These are phyloP conservation scores for Erebia ligea DNA, from an alignment of 2,888 invertebrate genomes.

Conservation along the genomic window DNA sequence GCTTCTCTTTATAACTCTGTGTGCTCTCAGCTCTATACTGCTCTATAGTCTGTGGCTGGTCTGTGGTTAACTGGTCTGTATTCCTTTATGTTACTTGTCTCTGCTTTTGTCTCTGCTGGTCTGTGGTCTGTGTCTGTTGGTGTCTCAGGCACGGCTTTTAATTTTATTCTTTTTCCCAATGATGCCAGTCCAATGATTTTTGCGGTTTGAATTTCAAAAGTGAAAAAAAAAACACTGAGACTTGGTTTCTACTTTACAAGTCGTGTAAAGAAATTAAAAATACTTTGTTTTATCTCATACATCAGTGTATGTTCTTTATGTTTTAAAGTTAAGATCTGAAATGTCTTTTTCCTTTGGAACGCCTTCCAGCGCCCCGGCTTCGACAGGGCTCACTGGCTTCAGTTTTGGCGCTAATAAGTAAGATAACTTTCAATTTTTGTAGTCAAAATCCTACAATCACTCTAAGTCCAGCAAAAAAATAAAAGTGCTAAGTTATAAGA, in stretches of 20 bases:
- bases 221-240: not conserved
- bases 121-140: no score
- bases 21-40: no score
- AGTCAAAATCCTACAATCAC: not conserved
- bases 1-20: no score
- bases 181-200: no score
- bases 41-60: no score
- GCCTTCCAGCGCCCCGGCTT: conserved; percentile 78
- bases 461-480: not conserved
- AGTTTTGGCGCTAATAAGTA: conserved; percentile 78
- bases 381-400: conserved; percentile 66
- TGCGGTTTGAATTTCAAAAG: not conserved
- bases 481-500: no score
- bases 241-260: not conserved
- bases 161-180: no score
- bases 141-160: no score
- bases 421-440: conserved; percentile 41
- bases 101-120: no score
- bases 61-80: no score
- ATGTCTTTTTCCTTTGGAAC: conserved; percentile 78
- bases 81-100: no score
- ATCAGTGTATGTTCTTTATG: not conserved
- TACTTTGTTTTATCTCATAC: not conserved
- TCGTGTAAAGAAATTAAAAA: not conserved
- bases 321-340: not conserved